phyloP scores from a whole-genome alignment of 2,113 vertebrate species.

The Tupaia tana region DNA sequence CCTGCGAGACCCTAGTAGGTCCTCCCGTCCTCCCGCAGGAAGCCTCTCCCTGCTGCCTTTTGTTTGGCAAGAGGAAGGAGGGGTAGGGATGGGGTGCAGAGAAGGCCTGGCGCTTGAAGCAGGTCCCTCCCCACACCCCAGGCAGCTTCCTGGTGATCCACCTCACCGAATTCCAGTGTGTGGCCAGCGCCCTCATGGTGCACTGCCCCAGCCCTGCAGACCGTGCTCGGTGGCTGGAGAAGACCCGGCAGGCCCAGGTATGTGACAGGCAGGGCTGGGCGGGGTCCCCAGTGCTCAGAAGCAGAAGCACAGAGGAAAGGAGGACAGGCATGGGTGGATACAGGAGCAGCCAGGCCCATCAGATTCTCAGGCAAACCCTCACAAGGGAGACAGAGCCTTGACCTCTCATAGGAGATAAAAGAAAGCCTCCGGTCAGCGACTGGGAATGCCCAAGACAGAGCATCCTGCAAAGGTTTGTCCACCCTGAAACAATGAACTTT shows the following conservation, averaged over 20 bases:
- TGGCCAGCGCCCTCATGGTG: slow-evolving; percentile 60
- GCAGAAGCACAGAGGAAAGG: not conserved
- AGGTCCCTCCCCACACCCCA: slow-evolving; percentile 26
- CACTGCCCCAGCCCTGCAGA: slow-evolving; percentile 59
- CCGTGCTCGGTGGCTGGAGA: slow-evolving; percentile 69
- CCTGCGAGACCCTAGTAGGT: slow-evolving; percentile 89
- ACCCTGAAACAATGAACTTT: not conserved
- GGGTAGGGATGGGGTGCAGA: not conserved
- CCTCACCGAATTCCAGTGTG: slow-evolving; percentile 78
- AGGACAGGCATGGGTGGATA: not conserved
- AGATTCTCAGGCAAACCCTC: not conserved
- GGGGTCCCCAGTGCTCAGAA: not conserved
- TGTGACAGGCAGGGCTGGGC: not conserved
- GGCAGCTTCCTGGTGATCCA: slow-evolving; percentile 77
- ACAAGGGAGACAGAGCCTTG: not conserved
- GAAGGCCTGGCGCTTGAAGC: not conserved
- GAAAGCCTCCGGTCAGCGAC: not conserved
- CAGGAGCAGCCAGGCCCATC: not conserved
- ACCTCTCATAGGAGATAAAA: not conserved
- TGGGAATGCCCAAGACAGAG: not conserved
- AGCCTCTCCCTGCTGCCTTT: not conserved
- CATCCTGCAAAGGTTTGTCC: not conserved
- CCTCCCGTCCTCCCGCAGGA: not conserved
- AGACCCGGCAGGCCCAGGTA: slow-evolving; percentile 77
- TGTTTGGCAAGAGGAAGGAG: not conserved